phyloP scores from a whole-genome alignment of 2,888 invertebrate species.

The Drosophila flavopinicola region DNA sequence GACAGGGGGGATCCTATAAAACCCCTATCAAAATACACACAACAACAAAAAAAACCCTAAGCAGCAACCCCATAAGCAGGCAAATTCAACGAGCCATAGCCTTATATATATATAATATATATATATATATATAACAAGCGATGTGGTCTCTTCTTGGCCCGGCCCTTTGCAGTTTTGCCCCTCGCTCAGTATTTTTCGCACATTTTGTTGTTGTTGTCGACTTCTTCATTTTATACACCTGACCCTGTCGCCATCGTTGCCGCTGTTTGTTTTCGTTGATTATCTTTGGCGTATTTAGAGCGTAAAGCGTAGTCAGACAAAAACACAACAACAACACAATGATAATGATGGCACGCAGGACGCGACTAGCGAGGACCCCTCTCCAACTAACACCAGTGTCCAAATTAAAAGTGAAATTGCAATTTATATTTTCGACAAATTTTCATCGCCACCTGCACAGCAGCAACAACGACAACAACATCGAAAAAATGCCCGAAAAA shows the following conservation, averaged over 20 bases:
- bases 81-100: slow-evolving; percentile 58
- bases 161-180: slow-evolving; percentile 3
- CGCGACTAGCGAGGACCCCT: slow-evolving; percentile 36
- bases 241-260: slow-evolving; percentile 70
- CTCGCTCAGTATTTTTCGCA: slow-evolving; percentile 13
- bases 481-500: neutral
- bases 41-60: slow-evolving; percentile 33
- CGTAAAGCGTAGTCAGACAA: slow-evolving; percentile 82
- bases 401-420: slow-evolving; percentile 78
- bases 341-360: slow-evolving; percentile 67
- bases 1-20: slow-evolving; percentile 32
- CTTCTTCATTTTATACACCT: slow-evolving; percentile 72
- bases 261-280: slow-evolving; percentile 81
- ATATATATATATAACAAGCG: neutral
- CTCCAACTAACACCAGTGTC: too few relatives aligned
- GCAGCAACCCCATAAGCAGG: slow-evolving; percentile 44
- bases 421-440: slow-evolving; percentile 78
- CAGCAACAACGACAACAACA: slow-evolving; percentile 25
- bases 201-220: slow-evolving; percentile 9
- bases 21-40: slow-evolving; percentile 23
- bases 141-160: slow-evolving; percentile 31
- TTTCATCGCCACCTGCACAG: slow-evolving; percentile 64
- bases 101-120: neutral
- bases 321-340: slow-evolving; percentile 32
- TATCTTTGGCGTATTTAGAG: slow-evolving; percentile 83